phyloP scores from a whole-genome alignment of 2,888 invertebrate genomes.

The Apodemia zela region DNA sequence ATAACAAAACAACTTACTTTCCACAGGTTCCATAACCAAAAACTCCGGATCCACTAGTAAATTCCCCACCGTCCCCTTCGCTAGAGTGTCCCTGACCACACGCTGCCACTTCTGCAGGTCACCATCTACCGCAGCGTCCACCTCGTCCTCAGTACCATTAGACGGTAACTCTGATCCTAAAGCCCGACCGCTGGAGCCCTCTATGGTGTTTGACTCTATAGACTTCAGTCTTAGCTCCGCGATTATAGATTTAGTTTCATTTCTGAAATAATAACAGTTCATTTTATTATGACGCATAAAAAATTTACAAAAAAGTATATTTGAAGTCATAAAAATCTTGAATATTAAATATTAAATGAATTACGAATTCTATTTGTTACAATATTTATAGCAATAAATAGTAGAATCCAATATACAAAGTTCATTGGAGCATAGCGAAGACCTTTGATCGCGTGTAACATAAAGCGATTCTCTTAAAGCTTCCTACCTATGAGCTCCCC shows the following conservation, averaged over 20 bases:
- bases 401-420: no score
- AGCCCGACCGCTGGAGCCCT: constrained; percentile 68
- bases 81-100: constrained; percentile 85
- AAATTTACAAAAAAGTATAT: background rate
- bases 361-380: no score
- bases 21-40: constrained; percentile 85
- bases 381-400: no score
- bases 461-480: no score
- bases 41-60: constrained; percentile 91
- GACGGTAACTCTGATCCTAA: constrained; percentile 34
- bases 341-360: no score
- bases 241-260: constrained; percentile 83
- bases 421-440: no score
- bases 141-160: constrained; percentile 38
- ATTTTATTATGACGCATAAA: background rate
- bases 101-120: constrained; percentile 64
- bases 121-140: constrained; percentile 22
- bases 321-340: no score
- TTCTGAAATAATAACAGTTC: constrained; percentile 45
- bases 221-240: constrained; percentile 88
- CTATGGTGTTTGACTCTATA: constrained; percentile 84
- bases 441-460: no score
- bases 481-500: no score
- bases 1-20: constrained; percentile 75
- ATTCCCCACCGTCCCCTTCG: constrained; percentile 87